Evolutionary conservation across 2,797 vertebrate species (phyloP).

Genomic region (Pygocentrus nattereri): DNA sequence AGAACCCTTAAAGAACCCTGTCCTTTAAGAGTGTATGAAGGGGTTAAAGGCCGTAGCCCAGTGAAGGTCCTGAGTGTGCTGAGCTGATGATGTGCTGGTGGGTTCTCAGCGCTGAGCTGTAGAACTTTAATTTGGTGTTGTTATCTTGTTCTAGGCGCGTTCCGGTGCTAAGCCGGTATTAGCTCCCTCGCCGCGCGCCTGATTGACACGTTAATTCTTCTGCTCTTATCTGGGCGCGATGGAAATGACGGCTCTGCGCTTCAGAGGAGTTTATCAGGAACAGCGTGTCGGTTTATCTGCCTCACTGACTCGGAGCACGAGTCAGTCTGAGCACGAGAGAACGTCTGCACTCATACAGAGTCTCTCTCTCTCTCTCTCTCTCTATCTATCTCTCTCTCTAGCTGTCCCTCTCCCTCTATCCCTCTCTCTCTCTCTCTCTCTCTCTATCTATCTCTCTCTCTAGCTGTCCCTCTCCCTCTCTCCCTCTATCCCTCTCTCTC

Average conservation of each 20-base stretch:
- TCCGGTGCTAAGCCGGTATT: neutral
- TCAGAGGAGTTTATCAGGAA: neutral
- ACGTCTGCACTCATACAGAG: neutral
- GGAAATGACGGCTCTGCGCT: neutral
- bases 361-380: no score
- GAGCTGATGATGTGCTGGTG: no score
- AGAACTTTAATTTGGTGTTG: neutral
- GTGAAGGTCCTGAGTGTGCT: no score
- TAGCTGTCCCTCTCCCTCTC: no score
- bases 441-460: slow-evolving; percentile 13
- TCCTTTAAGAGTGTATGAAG: no score
- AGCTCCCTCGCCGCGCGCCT: neutral
- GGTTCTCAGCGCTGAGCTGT: neutral
- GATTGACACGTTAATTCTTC: neutral
- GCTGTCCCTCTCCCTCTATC: slow-evolving; percentile 25
- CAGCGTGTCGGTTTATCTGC: neutral
- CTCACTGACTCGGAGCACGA: neutral
- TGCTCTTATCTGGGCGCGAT: neutral
- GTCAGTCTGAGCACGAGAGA: neutral
- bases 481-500: neutral
- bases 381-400: neutral
- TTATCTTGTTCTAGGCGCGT: neutral
- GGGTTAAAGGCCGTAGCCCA: no score
- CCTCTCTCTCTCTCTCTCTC: slow-evolving; percentile 26
- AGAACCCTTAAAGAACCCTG: no score